Evolutionary conservation across 2,113 vertebrate genomes (phyloP), one percentile per base, ranked within the genome.

Genomic region (Arothron firmamentum): DNA sequence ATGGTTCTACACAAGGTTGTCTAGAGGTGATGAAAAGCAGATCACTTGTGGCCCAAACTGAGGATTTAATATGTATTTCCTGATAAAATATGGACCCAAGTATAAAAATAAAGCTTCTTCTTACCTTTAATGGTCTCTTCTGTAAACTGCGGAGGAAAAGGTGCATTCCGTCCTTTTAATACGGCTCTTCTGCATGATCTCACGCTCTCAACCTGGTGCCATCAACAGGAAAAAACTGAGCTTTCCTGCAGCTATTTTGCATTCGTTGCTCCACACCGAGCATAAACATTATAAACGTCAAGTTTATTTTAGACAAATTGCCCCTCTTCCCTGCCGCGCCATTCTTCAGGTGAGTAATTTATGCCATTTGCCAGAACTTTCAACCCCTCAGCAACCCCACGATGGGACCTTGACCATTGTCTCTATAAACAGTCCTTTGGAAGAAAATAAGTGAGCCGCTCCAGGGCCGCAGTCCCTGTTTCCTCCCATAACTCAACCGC

Each of bases 401-500:
- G 28, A 42, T 9, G 11, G 9, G 54, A 43, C 67, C 50, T 52
- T 14, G 3, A 6, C 50, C 50, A 52, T 52, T 25, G 50, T 52
- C 23, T 52, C 13, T 23, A 16, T 52, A 13, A 52, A 52, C 23
- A 11, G 12, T 25, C 20, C 21, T 13, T 25, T 52, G 54, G 38
- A 50, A 49, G 15, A 17, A 47, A 47, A 47, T 47, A 63, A 71
- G 21, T 23, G 21, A 23, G 59, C 66, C 59, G 57, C 55, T 45
- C 4, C 14, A 15, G 48, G 3, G 53, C 53, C 53, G 64, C 41
- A 16, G 21, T 67, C 68, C 51, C 34, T 28, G 2, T 59, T 67
- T 76, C 74, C 63, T 77, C 52, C 46, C 65, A 67, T 77, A 59
- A 62, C 52, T 77, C 57, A 56, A 60, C 67, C 46, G 1, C 21